A percentile compares a stretch with the other conserved stretches of the same genome.
Conservation (phyloP, 2,113 vertebrate species). For the Melanerpes aurifrons region DNA sequence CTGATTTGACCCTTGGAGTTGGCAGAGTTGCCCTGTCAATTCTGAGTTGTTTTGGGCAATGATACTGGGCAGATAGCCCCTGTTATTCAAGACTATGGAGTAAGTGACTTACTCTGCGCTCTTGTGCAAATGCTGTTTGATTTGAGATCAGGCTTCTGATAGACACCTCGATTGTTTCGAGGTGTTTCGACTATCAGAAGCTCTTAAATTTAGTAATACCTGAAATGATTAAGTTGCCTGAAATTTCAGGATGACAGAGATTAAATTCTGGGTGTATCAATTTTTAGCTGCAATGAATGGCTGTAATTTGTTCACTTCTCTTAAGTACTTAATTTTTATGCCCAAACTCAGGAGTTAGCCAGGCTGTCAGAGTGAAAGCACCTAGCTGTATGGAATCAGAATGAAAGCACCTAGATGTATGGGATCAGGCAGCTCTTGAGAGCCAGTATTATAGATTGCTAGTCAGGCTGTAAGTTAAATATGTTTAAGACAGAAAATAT, state of each 20-base stretch:
- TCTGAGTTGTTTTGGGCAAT: background rate
- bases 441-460: no score
- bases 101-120: background rate
- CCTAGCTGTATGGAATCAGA: background rate
- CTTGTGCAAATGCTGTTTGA: background rate
- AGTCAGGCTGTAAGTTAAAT: background rate
- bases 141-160: background rate
- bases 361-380: background rate
- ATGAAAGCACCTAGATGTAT: background rate
- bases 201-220: background rate
- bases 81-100: background rate
- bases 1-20: background rate
- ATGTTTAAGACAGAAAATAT: background rate
- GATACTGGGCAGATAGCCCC: background rate
- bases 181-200: background rate
- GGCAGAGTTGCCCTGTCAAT: background rate
- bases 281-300: background rate
- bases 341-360: background rate
- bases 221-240: background rate
- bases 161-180: background rate
- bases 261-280: background rate
- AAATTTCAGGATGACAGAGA: background rate
- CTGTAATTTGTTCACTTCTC: background rate
- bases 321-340: background rate
- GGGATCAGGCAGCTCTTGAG: background rate